These are phyloP conservation scores for Knipowitschia caucasica DNA, from an alignment of 2,797 vertebrate species.

Conservation along the genomic window DNA sequence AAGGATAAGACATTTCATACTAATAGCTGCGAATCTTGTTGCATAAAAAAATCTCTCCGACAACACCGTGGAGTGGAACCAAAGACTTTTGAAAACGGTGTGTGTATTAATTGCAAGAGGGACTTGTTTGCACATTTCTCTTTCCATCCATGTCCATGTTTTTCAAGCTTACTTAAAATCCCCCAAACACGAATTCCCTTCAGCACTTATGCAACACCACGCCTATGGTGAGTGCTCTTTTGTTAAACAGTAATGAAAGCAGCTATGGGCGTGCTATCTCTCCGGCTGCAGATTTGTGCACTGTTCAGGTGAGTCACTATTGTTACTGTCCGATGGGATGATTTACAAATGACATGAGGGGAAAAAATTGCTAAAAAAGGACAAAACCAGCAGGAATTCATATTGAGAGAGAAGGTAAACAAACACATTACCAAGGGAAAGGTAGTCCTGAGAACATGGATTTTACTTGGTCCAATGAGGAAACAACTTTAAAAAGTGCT, in stretches of 20 bases:
- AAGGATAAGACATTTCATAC: no score
- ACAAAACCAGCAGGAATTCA: not conserved
- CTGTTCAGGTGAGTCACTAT: conserved; percentile 8
- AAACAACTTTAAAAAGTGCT: not conserved
- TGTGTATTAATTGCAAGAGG: not conserved
- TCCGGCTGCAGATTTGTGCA: not conserved
- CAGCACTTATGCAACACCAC: not conserved
- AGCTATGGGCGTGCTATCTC: conserved; percentile 28
- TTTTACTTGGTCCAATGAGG: not conserved
- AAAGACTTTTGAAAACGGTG: not conserved
- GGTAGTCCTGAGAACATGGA: not conserved
- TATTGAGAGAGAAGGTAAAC: not conserved
- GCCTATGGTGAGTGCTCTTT: conserved; percentile 27
- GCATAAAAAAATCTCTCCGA: no score
- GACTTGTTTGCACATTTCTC: conserved; percentile 7
- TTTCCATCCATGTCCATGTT: conserved; percentile 27
- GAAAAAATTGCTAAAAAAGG: conserved; percentile 5
- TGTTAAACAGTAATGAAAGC: conserved; percentile 37
- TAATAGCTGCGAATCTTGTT: no score
- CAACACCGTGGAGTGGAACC: not conserved
- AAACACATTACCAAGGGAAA: conserved; percentile 6
- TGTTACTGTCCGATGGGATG: conserved; percentile 35
- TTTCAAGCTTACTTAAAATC: conserved; percentile 7
- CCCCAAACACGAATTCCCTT: conserved; percentile 10
- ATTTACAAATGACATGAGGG: conserved; percentile 13